A percentile compares a stretch with the other conserved stretches of the same genome.
These are phyloP conservation scores for Phasia obesa DNA, from an alignment of 2,888 invertebrate species.

Conservation along the genomic window DNA sequence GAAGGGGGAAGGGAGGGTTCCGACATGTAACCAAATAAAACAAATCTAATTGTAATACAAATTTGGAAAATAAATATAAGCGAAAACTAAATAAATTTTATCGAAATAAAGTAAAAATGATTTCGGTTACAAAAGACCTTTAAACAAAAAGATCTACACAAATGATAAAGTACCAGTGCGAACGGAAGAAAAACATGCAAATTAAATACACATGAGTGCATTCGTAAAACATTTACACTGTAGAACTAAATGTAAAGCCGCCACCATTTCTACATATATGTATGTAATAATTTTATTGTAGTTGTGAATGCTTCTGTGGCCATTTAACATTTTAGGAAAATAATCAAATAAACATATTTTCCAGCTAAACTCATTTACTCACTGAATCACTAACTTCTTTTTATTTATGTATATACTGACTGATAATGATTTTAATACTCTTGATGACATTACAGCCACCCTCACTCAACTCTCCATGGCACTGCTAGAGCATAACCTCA, in stretches of 20 bases:
- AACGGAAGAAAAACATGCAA: slow-evolving; percentile 28
- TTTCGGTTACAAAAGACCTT: slow-evolving; percentile 7
- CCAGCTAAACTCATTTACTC: slow-evolving; percentile 17
- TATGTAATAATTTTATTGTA: not conserved
- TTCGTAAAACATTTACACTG: slow-evolving; percentile 44
- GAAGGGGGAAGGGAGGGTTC: not conserved
- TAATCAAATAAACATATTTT: slow-evolving; percentile 52
- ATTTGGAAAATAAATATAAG: slow-evolving; percentile 57
- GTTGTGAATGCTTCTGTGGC: slow-evolving; percentile 1
- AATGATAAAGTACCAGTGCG: slow-evolving; percentile 25
- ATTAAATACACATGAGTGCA: slow-evolving; percentile 64
- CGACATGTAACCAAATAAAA: slow-evolving; percentile 24
- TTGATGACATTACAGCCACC: slow-evolving; percentile 33
- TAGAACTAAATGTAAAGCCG: slow-evolving; percentile 5
- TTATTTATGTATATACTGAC: too few relatives aligned
- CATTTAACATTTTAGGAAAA: slow-evolving; percentile 26
- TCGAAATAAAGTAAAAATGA: slow-evolving; percentile 9
- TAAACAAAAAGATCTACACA: slow-evolving; percentile 39
- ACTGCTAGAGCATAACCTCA: slow-evolving; percentile 1
- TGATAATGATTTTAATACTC: slow-evolving; percentile 44
- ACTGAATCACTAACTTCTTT: not conserved
- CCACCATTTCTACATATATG: too few relatives aligned
- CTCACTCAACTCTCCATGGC: not conserved
- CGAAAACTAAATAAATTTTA: slow-evolving; percentile 29
- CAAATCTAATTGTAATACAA: slow-evolving; percentile 43